Conservation (phyloP, 2,797 vertebrate species). For the Helarctos malayanus region DNA sequence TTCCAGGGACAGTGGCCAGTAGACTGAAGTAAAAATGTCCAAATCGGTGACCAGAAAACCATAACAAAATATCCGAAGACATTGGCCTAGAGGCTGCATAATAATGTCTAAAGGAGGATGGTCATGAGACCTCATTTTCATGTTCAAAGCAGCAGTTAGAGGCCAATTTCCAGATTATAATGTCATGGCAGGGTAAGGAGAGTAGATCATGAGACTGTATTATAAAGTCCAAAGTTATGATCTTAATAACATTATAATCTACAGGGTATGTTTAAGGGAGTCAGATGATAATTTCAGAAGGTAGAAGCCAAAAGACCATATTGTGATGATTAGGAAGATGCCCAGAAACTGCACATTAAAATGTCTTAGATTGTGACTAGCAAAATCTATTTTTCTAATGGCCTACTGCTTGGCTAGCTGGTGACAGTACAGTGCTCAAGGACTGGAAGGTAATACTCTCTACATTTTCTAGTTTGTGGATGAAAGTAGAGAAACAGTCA, state of each 20-base stretch:
- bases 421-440: neutral
- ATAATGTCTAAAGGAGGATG: neutral
- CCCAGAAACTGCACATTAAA: neutral
- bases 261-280: neutral
- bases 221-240: conserved; percentile 21
- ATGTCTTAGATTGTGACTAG: neutral
- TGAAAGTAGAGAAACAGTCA: neutral
- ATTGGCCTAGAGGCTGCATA: neutral
- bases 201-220: neutral
- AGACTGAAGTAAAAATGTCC: neutral
- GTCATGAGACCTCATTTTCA: neutral
- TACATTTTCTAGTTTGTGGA: neutral
- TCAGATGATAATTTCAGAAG: neutral
- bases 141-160: neutral
- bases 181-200: neutral
- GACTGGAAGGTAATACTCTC: neutral
- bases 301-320: neutral
- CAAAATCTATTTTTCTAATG: neutral
- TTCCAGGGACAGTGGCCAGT: neutral
- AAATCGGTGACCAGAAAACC: neutral
- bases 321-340: neutral
- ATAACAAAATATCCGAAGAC: neutral
- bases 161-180: neutral
- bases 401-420: neutral
- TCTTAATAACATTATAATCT: neutral